phyloP scores from a whole-genome alignment of 2,888 invertebrate species.

The Neria commutata region DNA sequence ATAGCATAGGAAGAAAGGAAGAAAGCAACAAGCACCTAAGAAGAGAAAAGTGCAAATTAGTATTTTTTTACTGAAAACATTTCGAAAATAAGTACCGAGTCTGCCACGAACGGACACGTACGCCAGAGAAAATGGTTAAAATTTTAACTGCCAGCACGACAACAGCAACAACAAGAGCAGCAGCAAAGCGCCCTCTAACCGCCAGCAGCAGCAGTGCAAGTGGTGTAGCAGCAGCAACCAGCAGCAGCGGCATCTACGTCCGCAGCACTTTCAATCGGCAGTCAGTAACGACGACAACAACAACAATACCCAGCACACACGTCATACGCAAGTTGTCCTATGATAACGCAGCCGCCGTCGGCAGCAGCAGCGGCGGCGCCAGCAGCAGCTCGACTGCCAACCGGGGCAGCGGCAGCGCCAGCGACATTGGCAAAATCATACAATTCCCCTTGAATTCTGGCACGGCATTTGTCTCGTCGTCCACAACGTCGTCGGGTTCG shows the following conservation, averaged over 20 bases:
- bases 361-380: conserved; percentile 24
- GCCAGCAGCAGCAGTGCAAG: conserved; percentile 17
- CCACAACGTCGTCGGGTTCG: conserved; percentile 21
- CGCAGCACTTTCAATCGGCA: conserved; percentile 10
- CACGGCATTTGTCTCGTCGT: conserved; percentile 18
- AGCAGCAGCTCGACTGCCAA: conserved; percentile 14
- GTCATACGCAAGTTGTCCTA: conserved; percentile 51
- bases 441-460: conserved; percentile 24
- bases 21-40: conserved; percentile 7
- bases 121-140: conserved; percentile 49
- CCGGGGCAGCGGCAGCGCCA: neutral
- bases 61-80: conserved; percentile 1
- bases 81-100: neutral
- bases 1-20: conserved; percentile 17
- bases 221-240: conserved; percentile 31
- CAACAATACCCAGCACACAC: conserved; percentile 27
- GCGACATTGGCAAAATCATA: conserved; percentile 28
- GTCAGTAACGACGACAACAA: neutral
- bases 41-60: conserved; percentile 12
- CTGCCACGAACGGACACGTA: neutral
- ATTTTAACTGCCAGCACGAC: conserved; percentile 42
- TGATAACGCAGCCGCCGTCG: conserved; percentile 30
- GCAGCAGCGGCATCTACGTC: conserved; percentile 33
- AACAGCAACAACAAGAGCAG: conserved; percentile 32
- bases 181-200: too few species aligned